phyloP scores from a whole-genome alignment of 1,140 invertebrate species.

The Trachymyrmex cornetzi region DNA sequence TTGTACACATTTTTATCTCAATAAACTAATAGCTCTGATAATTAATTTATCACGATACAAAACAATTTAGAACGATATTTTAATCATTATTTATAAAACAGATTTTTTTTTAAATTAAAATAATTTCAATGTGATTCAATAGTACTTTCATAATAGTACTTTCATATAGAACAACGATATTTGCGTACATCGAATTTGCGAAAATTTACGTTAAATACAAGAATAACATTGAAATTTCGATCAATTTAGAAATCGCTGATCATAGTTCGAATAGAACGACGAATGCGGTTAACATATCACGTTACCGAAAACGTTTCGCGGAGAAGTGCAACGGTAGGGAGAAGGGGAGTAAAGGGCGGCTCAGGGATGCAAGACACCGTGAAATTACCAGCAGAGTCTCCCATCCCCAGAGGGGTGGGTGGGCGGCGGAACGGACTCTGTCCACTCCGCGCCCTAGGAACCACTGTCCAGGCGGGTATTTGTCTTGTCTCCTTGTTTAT shows the following conservation, averaged over 20 bases:
- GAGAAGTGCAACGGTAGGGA: slow-evolving; percentile 51
- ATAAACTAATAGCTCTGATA: not conserved
- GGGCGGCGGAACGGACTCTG: slow-evolving; percentile 86
- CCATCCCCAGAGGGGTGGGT: slow-evolving; percentile 82
- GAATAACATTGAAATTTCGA: slow-evolving; percentile 37
- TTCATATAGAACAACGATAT: not conserved
- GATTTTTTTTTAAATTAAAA: not conserved
- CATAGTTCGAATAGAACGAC: slow-evolving; percentile 74
- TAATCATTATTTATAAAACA: not conserved
- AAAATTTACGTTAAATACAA: not conserved
- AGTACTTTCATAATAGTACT: too few relatives aligned
- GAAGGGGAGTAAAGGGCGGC: slow-evolving; percentile 74
- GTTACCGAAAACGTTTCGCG: slow-evolving; percentile 49
- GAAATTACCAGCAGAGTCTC: slow-evolving; percentile 87
- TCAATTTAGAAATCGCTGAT: slow-evolving; percentile 67
- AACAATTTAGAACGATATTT: not conserved
- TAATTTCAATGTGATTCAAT: not conserved
- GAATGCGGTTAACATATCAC: slow-evolving; percentile 74
- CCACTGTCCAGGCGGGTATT: slow-evolving; percentile 85
- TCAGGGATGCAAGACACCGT: slow-evolving; percentile 87
- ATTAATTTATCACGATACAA: not conserved
- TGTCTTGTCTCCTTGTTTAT: slow-evolving; percentile 88
- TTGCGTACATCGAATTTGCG: not conserved
- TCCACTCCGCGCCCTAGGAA: slow-evolving; percentile 84
- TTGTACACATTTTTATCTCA: not conserved